phyloP scores from a whole-genome alignment of 2,113 vertebrate species.

The Xiphophorus maculatus region DNA sequence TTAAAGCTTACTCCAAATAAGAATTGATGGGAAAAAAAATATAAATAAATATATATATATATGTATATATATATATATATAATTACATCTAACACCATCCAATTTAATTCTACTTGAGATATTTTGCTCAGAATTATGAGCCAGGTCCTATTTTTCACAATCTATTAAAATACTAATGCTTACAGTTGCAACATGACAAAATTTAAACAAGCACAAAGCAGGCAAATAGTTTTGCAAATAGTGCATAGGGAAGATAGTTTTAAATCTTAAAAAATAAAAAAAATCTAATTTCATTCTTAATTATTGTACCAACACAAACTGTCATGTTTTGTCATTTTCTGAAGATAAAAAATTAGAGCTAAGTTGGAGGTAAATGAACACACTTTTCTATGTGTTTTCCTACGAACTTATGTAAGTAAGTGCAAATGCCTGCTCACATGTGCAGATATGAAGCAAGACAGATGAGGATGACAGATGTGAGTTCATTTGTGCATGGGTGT shows the following conservation, averaged over 20 bases:
- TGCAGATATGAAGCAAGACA: slow-evolving; percentile 61
- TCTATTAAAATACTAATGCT: neutral
- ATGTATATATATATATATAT: too few relatives aligned
- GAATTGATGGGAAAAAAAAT: neutral
- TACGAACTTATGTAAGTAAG: slow-evolving; percentile 51
- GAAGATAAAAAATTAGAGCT: slow-evolving; percentile 50
- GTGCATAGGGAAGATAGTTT: neutral
- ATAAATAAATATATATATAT: too few relatives aligned
- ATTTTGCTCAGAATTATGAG: neutral
- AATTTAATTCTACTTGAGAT: neutral
- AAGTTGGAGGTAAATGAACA: slow-evolving; percentile 63
- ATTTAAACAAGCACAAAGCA: neutral
- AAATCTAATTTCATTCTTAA: slow-evolving; percentile 39
- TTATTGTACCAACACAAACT: slow-evolving; percentile 40
- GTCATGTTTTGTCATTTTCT: slow-evolving; percentile 9
- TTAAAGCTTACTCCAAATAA: too few relatives aligned
- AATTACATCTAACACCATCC: too few relatives aligned
- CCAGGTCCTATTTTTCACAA: too few relatives aligned
- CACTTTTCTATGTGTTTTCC: slow-evolving; percentile 23
- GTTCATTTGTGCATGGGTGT: slow-evolving; percentile 58
- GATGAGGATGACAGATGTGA: slow-evolving; percentile 74
- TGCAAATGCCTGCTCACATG: slow-evolving; percentile 61
- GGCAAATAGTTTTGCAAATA: neutral
- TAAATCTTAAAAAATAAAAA: neutral
- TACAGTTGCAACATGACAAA: neutral